These are phyloP conservation scores for Acanthosepion lycidas DNA, from an alignment of 2,888 invertebrate species.

Conservation along the genomic window DNA sequence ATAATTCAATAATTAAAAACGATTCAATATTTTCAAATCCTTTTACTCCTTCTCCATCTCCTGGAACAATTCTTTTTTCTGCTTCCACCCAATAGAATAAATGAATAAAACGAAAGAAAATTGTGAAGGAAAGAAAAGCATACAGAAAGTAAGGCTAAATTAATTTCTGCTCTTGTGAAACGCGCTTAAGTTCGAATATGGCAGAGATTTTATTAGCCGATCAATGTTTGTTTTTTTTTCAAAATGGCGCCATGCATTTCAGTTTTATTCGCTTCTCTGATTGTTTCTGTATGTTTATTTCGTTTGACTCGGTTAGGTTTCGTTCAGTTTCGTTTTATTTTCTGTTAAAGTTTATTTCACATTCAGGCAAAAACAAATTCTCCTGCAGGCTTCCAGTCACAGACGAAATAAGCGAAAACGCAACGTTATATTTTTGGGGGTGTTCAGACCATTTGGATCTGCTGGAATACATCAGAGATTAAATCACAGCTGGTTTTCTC, in stretches of 20 bases:
- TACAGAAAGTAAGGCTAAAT: background rate
- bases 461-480: too few species aligned
- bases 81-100: background rate
- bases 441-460: too few species aligned
- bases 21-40: background rate
- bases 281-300: background rate
- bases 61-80: background rate
- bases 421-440: too few species aligned
- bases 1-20: constrained; percentile 23
- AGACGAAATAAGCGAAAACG: too few species aligned
- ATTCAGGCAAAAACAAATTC: too few species aligned
- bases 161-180: constrained; percentile 4
- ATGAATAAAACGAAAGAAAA: background rate
- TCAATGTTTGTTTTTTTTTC: background rate
- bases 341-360: too few species aligned
- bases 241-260: background rate
- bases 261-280: background rate
- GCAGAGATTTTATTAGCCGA: background rate
- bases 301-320: too few species aligned
- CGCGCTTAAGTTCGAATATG: background rate
- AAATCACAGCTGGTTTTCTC: too few species aligned
- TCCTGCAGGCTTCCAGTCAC: too few species aligned
- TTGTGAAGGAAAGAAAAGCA: background rate
- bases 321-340: too few species aligned
- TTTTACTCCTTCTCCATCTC: background rate